Evolutionary conservation across 2,797 vertebrate species (phyloP).

Genomic region (Paratrypauchen microcephalus): DNA sequence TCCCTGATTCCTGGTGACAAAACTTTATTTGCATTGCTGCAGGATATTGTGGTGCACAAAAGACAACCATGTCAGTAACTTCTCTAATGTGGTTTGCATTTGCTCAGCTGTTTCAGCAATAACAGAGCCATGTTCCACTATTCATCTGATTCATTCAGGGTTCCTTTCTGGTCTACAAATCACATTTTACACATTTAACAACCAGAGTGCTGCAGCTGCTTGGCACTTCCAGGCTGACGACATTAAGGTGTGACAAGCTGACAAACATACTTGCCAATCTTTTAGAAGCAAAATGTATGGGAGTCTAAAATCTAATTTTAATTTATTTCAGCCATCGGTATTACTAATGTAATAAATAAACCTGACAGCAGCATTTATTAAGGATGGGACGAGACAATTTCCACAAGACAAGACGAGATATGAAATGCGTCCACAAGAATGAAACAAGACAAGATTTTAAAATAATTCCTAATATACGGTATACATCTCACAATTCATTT

Average conservation of each 20-base stretch:
- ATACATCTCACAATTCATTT: too few species aligned
- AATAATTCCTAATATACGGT: too few species aligned
- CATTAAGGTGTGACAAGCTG: conserved; percentile 42
- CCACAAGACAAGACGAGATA: too few species aligned
- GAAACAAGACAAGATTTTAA: too few species aligned
- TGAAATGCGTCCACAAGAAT: too few species aligned
- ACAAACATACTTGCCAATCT: conserved; percentile 35
- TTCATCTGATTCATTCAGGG: conserved; percentile 9
- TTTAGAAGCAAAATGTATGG: conserved; percentile 8
- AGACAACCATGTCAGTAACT: background rate
- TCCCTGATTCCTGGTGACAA: conserved; percentile 4
- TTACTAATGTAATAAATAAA: conserved; percentile 30
- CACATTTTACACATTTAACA: conserved; percentile 22
- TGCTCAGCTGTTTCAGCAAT: conserved; percentile 1
- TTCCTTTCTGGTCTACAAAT: conserved; percentile 23
- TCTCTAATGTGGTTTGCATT: conserved; percentile 5
- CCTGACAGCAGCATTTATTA: conserved; percentile 36
- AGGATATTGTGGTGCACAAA: background rate
- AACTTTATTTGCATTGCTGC: conserved; percentile 10
- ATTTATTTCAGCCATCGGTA: conserved; percentile 15
- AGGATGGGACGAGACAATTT: too few species aligned
- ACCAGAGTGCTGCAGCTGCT: conserved; percentile 20
- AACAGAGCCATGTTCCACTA: conserved; percentile 3
- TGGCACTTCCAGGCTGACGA: conserved; percentile 29
- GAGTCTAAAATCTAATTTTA: conserved; percentile 7